These are phyloP conservation scores for Dichetophora obliterata DNA, from an alignment of 2,888 invertebrate genomes.

Conservation along the genomic window DNA sequence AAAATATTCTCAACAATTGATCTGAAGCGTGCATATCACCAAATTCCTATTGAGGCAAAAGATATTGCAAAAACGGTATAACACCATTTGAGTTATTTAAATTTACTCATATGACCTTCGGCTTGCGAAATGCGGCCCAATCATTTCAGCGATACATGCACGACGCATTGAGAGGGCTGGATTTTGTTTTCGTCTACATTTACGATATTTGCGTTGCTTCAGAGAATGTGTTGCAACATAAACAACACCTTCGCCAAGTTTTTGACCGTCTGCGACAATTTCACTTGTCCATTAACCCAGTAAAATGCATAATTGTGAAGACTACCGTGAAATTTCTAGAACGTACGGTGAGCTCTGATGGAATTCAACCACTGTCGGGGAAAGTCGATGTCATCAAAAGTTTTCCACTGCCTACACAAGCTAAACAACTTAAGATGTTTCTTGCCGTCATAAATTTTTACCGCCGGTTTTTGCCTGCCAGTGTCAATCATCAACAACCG, in stretches of 20 bases:
- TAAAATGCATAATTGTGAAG: slow-evolving; percentile 29
- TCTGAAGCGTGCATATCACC: slow-evolving; percentile 36
- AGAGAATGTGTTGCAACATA: slow-evolving; percentile 19
- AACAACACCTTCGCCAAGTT: slow-evolving; percentile 25
- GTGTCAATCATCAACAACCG: too few relatives aligned
- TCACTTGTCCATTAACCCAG: slow-evolving; percentile 11
- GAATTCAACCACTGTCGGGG: slow-evolving; percentile 32
- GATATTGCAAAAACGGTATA: too few relatives aligned
- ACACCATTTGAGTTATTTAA: slow-evolving; percentile 33
- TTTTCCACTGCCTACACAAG: slow-evolving; percentile 15
- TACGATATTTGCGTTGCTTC: slow-evolving; percentile 40
- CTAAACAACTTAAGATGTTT: too few relatives aligned
- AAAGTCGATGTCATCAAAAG: slow-evolving; percentile 34
- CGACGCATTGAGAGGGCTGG: neutral
- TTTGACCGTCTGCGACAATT: slow-evolving; percentile 37
- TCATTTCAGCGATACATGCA: slow-evolving; percentile 1
- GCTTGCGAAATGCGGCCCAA: neutral
- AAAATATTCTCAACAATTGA: slow-evolving; percentile 41
- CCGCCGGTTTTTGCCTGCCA: too few relatives aligned
- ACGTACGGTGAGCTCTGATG: slow-evolving; percentile 35
- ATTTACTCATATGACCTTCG: neutral
- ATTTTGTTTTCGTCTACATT: slow-evolving; percentile 34
- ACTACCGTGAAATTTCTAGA: slow-evolving; percentile 40
- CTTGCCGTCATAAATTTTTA: too few relatives aligned
- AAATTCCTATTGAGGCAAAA: slow-evolving; percentile 48